phyloP scores from a whole-genome alignment of 2,888 invertebrate species.

The Xylota sylvarum region DNA sequence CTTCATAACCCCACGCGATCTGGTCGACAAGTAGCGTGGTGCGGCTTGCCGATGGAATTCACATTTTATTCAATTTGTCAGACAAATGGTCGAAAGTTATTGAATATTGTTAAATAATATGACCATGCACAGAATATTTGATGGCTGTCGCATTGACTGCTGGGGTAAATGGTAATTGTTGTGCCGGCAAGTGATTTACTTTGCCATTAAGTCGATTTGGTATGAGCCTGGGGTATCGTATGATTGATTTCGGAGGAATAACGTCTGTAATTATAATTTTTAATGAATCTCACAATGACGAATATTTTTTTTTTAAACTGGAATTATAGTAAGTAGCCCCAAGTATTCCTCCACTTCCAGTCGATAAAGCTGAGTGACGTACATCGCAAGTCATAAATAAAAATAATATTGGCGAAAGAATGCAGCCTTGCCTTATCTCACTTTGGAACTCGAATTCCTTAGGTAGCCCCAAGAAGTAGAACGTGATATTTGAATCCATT shows the following conservation, averaged over 20 bases:
- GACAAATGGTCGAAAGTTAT: constrained; percentile 69
- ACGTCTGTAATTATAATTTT: constrained; percentile 46
- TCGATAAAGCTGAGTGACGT: no score
- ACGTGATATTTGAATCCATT: no score
- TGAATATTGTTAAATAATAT: constrained; percentile 72
- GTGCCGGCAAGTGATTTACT: constrained; percentile 67
- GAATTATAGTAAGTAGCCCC: no score
- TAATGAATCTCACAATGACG: constrained; percentile 18
- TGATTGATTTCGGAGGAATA: constrained; percentile 55
- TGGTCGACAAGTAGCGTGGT: constrained; percentile 4
- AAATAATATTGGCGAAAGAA: no score
- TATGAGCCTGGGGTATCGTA: constrained; percentile 56
- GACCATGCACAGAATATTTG: constrained; percentile 69
- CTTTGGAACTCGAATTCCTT: no score
- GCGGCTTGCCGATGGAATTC: constrained; percentile 23
- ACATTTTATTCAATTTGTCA: constrained; percentile 59
- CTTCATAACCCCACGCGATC: constrained; percentile 24
- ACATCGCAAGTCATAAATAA: no score
- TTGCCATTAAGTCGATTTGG: constrained; percentile 57
- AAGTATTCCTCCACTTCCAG: no score
- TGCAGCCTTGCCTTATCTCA: no score
- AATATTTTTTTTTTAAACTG: no score
- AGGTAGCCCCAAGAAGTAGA: no score
- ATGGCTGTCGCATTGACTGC: constrained; percentile 21
- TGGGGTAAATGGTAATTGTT: constrained; percentile 35